phyloP scores from a whole-genome alignment of 2,113 vertebrate species.

The Zapornia atra region DNA sequence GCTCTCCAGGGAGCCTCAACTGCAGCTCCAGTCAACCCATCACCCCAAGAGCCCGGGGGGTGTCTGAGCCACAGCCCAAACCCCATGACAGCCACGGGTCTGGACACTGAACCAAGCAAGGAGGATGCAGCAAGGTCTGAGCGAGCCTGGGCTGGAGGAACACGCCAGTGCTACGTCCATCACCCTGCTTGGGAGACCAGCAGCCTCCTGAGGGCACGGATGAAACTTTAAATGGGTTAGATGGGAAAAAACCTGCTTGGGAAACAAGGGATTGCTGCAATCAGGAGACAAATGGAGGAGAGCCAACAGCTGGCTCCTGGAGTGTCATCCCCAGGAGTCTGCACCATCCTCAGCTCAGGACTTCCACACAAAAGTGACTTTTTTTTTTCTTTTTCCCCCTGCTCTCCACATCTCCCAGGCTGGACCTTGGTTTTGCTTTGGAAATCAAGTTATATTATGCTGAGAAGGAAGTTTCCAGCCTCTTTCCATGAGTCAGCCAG shows the following conservation, averaged over 20 bases:
- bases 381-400: too few species aligned
- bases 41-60: neutral
- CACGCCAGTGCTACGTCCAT: rapidly evolving
- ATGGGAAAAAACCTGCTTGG: neutral
- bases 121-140: neutral
- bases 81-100: rapidly evolving
- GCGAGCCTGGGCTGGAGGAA: neutral
- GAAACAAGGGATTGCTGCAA: neutral
- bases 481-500: neutral
- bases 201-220: neutral
- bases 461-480: neutral
- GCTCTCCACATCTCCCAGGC: neutral
- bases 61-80: neutral
- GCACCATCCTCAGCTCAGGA: neutral
- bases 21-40: too few species aligned
- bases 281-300: neutral
- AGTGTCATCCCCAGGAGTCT: neutral
- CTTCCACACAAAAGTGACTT: neutral
- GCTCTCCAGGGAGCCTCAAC: neutral
- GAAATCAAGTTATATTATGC: neutral
- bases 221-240: neutral
- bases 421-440: neutral
- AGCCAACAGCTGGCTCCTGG: neutral
- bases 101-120: neutral
- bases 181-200: neutral